Evolutionary conservation across 2,888 invertebrate species (phyloP).

Genomic region (Ormyrus rosae): DNA sequence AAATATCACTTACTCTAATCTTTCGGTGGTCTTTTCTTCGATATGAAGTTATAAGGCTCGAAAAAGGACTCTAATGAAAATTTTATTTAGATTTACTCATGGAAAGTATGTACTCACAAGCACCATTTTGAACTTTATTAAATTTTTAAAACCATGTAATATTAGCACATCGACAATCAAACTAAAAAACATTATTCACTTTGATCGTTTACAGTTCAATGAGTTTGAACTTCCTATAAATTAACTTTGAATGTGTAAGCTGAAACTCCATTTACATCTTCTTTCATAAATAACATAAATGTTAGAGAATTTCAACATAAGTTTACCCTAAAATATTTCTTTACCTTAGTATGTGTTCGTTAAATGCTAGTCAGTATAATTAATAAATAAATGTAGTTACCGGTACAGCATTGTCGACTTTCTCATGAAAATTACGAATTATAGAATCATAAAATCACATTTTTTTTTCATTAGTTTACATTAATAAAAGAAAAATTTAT

Average conservation of each 20-base stretch:
- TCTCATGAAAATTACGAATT: too few relatives aligned
- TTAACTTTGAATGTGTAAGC: slow-evolving; percentile 35
- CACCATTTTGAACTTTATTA: slow-evolving; percentile 37
- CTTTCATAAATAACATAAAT: slow-evolving; percentile 27
- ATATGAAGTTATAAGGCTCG: slow-evolving; percentile 32
- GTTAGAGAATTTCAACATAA: neutral
- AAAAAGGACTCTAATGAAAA: slow-evolving; percentile 37
- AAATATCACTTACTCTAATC: slow-evolving; percentile 74
- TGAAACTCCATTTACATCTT: slow-evolving; percentile 14
- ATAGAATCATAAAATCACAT: too few relatives aligned
- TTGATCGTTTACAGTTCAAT: slow-evolving; percentile 16
- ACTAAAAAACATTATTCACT: slow-evolving; percentile 31
- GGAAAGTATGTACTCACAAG: slow-evolving; percentile 31
- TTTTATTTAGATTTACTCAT: slow-evolving; percentile 22
- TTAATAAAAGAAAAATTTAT: too few relatives aligned
- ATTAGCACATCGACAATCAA: slow-evolving; percentile 17
- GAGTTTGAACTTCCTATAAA: slow-evolving; percentile 14
- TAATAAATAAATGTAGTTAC: neutral
- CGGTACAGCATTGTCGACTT: too few relatives aligned
- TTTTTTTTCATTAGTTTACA: too few relatives aligned
- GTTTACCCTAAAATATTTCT: slow-evolving; percentile 30
- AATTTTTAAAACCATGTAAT: slow-evolving; percentile 27
- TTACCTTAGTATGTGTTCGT: slow-evolving; percentile 24
- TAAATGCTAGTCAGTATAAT: slow-evolving; percentile 21
- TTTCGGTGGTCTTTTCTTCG: slow-evolving; percentile 63